Percentiles rank a stretch among this genome's conserved stretches.
These are phyloP conservation scores for Dynastes hyllus DNA, from an alignment of 2,888 invertebrate genomes.

Conservation along the genomic window DNA sequence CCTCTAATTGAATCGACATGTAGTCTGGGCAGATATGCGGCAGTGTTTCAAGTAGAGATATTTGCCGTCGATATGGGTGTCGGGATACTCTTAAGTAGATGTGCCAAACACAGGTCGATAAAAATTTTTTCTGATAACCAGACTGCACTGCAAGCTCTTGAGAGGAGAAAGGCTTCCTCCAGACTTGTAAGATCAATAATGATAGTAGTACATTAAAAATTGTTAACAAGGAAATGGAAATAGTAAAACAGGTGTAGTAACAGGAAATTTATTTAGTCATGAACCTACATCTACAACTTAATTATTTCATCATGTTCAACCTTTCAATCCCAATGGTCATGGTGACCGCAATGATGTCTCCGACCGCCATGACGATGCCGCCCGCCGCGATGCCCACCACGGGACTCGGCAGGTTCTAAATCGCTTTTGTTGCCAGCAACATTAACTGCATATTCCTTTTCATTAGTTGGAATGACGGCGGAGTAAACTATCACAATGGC, in stretches of 20 bases:
- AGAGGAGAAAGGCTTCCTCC: too few species aligned
- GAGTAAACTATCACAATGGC: neutral
- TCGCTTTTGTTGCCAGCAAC: neutral
- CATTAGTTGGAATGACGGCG: neutral
- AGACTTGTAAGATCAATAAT: too few species aligned
- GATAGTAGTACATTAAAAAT: too few species aligned
- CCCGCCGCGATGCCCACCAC: neutral
- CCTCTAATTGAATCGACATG: too few species aligned
- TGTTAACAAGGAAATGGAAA: too few species aligned
- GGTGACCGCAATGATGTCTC: neutral
- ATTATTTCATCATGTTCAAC: neutral
- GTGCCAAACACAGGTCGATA: too few species aligned
- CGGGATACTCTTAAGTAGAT: too few species aligned
- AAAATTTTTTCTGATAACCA: too few species aligned
- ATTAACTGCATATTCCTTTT: neutral
- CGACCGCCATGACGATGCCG: neutral
- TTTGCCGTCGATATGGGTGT: too few species aligned
- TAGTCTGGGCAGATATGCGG: too few species aligned
- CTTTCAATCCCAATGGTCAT: neutral
- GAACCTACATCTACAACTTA: neutral
- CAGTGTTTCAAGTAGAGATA: too few species aligned
- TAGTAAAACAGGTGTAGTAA: neutral
- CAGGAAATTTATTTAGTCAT: neutral
- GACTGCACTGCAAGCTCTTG: too few species aligned
- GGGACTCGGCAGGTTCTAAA: constrained; percentile 24